A percentile compares a stretch with the other conserved stretches of the same genome.
Conservation (phyloP, 2,113 vertebrate species). For the Panthera uncia region DNA sequence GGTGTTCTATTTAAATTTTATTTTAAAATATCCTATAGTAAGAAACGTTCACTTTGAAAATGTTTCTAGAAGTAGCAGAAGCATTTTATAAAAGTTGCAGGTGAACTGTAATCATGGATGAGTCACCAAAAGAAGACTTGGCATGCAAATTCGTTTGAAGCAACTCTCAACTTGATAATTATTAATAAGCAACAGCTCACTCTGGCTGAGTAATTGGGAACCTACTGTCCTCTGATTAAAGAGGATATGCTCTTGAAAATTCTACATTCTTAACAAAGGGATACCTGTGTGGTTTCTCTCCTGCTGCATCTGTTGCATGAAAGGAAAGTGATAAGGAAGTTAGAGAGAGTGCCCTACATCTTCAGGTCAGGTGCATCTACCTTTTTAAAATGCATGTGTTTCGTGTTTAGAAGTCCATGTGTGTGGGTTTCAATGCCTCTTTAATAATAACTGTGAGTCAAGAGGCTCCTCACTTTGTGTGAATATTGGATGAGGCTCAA, state of each 20-base stretch:
- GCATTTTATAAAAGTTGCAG: constrained; percentile 7
- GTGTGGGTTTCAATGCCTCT: not conserved
- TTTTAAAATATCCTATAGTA: not conserved
- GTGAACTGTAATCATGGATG: not conserved
- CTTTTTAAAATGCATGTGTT: not conserved
- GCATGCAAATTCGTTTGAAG: not conserved
- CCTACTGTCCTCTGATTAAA: not conserved
- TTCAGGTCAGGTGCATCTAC: not conserved
- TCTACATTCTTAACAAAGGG: not conserved
- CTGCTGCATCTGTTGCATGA: not conserved
- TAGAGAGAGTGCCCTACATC: not conserved
- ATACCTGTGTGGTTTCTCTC: not conserved
- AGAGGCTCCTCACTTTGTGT: not conserved
- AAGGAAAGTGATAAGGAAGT: not conserved
- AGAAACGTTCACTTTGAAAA: constrained; percentile 16
- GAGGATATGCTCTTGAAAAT: not conserved
- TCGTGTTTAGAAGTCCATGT: not conserved
- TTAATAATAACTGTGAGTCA: not conserved
- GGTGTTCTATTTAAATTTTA: not conserved
- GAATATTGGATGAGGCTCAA: not conserved
- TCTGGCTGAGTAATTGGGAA: not conserved
- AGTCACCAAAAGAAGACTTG: not conserved
- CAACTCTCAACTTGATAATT: not conserved
- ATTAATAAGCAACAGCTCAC: not conserved
- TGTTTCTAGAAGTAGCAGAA: not conserved